Percentiles rank a stretch among this genome's conserved stretches.
Evolutionary conservation across 2,888 invertebrate genomes (phyloP).

Genomic region (Tenthredo mesomela): DNA sequence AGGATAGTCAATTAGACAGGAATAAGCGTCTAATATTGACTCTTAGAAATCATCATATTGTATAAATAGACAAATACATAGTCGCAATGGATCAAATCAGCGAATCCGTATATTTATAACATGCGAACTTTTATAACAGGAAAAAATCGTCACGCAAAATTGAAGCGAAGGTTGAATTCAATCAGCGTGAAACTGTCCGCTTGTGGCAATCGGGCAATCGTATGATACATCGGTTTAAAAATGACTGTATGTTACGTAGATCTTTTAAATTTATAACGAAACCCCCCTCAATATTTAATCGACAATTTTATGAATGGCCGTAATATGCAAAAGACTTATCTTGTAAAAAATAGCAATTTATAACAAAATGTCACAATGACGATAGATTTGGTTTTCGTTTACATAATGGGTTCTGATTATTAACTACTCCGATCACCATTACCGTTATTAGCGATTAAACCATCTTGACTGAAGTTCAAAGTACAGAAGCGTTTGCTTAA

Average conservation of each 20-base stretch:
- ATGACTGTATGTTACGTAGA: neutral
- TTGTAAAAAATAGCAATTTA: neutral
- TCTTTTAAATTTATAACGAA: neutral
- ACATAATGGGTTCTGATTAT: neutral
- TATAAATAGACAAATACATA: neutral
- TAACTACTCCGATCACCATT: neutral
- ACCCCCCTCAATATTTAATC: neutral
- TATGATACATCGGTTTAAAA: neutral
- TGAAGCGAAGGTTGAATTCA: constrained; percentile 37
- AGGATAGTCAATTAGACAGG: neutral
- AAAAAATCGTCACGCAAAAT: constrained; percentile 59
- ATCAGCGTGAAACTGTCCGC: constrained; percentile 33
- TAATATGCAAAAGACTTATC: neutral
- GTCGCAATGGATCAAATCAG: neutral
- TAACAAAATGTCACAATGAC: neutral
- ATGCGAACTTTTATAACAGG: neutral
- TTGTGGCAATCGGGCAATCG: neutral
- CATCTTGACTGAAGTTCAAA: neutral
- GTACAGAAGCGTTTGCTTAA: neutral
- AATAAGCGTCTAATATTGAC: neutral
- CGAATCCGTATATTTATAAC: neutral
- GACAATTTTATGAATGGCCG: neutral
- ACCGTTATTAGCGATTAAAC: neutral
- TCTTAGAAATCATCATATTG: neutral
- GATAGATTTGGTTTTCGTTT: neutral